Percentiles rank a stretch among this genome's conserved stretches.
Evolutionary conservation across 2,113 vertebrate species (phyloP).

Genomic region (Willisornis vidua): DNA sequence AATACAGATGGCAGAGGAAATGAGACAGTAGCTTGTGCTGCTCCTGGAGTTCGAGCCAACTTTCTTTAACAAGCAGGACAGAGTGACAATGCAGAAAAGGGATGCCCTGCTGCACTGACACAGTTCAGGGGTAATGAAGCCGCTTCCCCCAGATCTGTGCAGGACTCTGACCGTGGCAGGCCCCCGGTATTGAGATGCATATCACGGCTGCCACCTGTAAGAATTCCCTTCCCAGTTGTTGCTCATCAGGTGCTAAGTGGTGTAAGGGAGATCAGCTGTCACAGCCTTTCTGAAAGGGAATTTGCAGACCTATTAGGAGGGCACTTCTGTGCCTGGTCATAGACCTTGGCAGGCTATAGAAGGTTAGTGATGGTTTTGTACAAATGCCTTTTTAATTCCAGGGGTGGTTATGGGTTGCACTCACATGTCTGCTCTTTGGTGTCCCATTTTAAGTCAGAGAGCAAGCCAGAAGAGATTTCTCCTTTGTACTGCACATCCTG

Average conservation of each 20-base stretch:
- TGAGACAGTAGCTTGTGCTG: not conserved
- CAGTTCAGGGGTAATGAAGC: not conserved
- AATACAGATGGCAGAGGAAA: conserved; percentile 2
- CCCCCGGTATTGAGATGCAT: not conserved
- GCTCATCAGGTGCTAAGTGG: not conserved
- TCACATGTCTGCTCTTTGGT: not conserved
- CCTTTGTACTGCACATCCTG: not conserved
- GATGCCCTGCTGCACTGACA: not conserved
- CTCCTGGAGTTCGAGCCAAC: not conserved
- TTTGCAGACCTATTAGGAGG: not conserved
- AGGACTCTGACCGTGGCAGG: not conserved
- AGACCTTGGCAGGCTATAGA: not conserved
- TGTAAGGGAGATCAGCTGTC: not conserved
- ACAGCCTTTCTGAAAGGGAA: not conserved
- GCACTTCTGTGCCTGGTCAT: not conserved
- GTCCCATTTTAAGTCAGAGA: not conserved
- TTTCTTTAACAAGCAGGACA: not conserved
- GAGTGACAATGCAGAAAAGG: not conserved
- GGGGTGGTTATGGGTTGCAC: not conserved
- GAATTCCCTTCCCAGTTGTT: not conserved
- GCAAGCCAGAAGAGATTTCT: not conserved
- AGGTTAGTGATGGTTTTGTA: not conserved
- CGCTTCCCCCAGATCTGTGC: not conserved
- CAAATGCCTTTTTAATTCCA: not conserved
- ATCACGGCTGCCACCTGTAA: not conserved